Conservation (phyloP, 2,113 vertebrate genomes). For the Ciconia maguari region DNA sequence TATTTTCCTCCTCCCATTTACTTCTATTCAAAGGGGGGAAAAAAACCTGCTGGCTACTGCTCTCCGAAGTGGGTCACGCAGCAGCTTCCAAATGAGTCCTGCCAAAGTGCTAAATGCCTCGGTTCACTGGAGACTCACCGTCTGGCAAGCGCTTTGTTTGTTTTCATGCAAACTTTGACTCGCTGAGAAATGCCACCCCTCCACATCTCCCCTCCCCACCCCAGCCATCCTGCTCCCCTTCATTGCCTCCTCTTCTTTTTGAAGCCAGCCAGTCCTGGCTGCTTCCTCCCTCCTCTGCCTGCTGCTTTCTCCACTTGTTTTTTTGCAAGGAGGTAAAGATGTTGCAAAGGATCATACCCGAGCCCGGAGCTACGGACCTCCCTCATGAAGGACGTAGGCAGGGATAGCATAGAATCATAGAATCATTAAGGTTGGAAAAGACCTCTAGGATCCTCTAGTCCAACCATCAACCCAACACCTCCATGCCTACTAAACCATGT, state of each 20-base stretch:
- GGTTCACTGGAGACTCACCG: not conserved
- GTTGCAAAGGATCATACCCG: accelerated
- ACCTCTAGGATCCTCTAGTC: no score
- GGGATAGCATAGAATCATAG: not conserved
- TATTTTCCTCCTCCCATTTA: not conserved
- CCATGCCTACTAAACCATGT: no score
- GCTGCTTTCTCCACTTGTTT: not conserved
- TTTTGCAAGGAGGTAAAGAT: not conserved
- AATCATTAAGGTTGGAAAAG: no score
- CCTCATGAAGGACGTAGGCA: not conserved
- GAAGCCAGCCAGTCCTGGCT: not conserved
- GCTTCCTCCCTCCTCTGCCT: not conserved
- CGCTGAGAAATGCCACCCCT: not conserved
- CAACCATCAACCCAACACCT: no score
- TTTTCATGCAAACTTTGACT: conserved; percentile 40
- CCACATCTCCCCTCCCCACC: not conserved
- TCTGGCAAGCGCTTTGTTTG: conserved; percentile 53
- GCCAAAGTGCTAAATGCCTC: conserved; percentile 32
- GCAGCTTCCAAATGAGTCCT: not conserved
- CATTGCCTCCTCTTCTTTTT: not conserved
- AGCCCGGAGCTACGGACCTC: not conserved
- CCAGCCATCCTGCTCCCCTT: not conserved
- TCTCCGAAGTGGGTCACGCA: conserved; percentile 32
- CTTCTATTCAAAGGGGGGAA: not conserved
- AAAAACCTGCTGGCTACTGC: not conserved